Conservation (phyloP, 2,888 invertebrate species). For the Vanessa cardui region DNA sequence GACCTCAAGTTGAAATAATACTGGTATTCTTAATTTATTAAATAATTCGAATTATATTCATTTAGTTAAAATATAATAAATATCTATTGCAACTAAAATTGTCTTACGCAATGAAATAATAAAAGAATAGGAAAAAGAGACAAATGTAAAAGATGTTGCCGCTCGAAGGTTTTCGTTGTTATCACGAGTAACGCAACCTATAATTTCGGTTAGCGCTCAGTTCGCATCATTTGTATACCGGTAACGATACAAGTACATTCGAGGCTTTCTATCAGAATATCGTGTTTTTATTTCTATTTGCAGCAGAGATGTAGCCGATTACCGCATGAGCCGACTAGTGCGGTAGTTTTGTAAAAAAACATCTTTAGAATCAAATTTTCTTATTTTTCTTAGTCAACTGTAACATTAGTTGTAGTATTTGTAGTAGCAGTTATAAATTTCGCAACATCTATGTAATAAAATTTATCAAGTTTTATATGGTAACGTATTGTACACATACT, state of each 20-base stretch:
- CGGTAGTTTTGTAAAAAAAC: constrained; percentile 58
- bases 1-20: too few relatives aligned
- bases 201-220: constrained; percentile 74
- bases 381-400: constrained; percentile 41
- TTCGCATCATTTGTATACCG: constrained; percentile 69
- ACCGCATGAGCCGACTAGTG: constrained; percentile 68
- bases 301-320: constrained; percentile 77
- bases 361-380: constrained; percentile 35
- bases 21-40: too few relatives aligned
- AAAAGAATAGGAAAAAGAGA: not conserved
- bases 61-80: too few relatives aligned
- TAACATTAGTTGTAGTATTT: constrained; percentile 32
- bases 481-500: constrained; percentile 57
- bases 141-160: constrained; percentile 26
- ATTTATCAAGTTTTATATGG: constrained; percentile 46
- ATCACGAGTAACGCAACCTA: constrained; percentile 60
- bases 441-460: constrained; percentile 54
- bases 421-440: constrained; percentile 39
- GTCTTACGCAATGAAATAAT: not conserved
- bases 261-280: constrained; percentile 59
- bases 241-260: constrained; percentile 68
- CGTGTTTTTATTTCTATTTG: constrained; percentile 51
- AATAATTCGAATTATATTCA: too few relatives aligned
- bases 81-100: too few relatives aligned
- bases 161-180: constrained; percentile 57